Base-by-base conservation (phyloP, 1,140 invertebrate species). In the Hypsibius dujardini region DNA sequence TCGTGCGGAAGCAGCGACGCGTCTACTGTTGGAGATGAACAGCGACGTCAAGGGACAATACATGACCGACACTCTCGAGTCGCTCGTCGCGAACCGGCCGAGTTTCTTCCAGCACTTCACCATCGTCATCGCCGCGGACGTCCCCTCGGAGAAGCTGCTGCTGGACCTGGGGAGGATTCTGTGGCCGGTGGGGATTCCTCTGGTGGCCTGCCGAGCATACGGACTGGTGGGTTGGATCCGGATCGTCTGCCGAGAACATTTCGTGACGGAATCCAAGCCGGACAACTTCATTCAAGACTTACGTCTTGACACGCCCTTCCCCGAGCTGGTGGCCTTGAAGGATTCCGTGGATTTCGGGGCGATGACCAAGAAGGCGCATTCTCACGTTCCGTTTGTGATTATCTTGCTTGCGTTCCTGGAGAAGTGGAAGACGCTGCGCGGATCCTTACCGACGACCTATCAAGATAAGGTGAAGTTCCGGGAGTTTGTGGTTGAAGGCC, bases 221-320 rank as follows among this genome's bases (percentile, higher is more conserved):
- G 95, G 95, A 47, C 90, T 97, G 79, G 83, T 97, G 74, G 92
- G 91, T 1, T 91, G 89, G 74, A 86, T 95, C 76, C 84, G 94
- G 73, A 81, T 97, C 71, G 93, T 95, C 82, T 80, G 92, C 0
- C 86, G 84, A 74, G 93, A 98, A 79, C 93, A 97, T 79, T 86
- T 75, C 79, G 85, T 98, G 15, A 84, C 95, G 74, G 93, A 97
- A 82, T 86, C 90, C 40, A 92, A 96, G 84, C 92, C 93, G 42
- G 93, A 98, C 77, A 92, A 89, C 81, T 85, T 87, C 76, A 86
- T 87, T 75, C 85, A 87, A 69, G 93, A 97, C 83, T 83, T 97
- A 70, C 83, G 94, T 40, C 79, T 98, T 72, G 89, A 94, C 77
- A 80, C 83, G 67, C 92, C 94, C 28, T 97, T 97, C 80, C 83